Evolutionary conservation across 2,888 invertebrate species (phyloP), one percentile per base, ranked within the genome.

Genomic region (Pedicia rivosa): DNA sequence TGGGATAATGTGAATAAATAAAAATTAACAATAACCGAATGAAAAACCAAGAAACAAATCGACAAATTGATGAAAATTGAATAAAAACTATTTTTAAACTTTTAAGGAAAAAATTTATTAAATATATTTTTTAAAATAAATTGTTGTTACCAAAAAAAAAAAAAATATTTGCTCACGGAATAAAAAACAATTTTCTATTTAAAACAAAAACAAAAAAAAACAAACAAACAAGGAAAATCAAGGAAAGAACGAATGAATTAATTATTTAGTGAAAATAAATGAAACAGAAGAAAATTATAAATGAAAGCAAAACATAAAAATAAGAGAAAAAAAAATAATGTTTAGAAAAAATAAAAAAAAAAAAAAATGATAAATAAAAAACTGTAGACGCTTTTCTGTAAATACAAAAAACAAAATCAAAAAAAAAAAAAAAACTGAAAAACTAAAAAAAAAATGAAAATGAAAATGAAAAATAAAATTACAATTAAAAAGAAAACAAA

Each of bases 341-440:
- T 17, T 17, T 30, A 30, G 19, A 6, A 30, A 24, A n/a, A n/a
- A n/a, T n/a, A n/a, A n/a, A n/a, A n/a, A 24, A 30, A 30, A n/a
- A 29, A 30, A 30, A 30, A 30, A 30, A 17, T n/a, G 26, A 17
- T 17, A 30, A 17, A 30, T 12, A n/a, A n/a, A n/a, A n/a, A n/a
- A n/a, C n/a, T n/a, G 19, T 5, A 30, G 19, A 30, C 30, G 30
- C 30, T 30, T 30, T 30, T 19, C 19, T 30, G 30, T 30, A 30
- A 30, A 30, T 30, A 30, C 16, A 30, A 17, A 30, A 30, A 30
- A 30, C 30, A 30, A 30, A 30, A 17, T 17, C 19, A 17, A 17
- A 12, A 30, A 12, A 30, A 30, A 28, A 17, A n/a, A 30, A 30
- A 30, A 17, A 12, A 30, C 16, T 30, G 30, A 30, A 30, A 17